These are phyloP conservation scores for Hyposoter didymator DNA, from an alignment of 2,888 invertebrate genomes.

Conservation along the genomic window DNA sequence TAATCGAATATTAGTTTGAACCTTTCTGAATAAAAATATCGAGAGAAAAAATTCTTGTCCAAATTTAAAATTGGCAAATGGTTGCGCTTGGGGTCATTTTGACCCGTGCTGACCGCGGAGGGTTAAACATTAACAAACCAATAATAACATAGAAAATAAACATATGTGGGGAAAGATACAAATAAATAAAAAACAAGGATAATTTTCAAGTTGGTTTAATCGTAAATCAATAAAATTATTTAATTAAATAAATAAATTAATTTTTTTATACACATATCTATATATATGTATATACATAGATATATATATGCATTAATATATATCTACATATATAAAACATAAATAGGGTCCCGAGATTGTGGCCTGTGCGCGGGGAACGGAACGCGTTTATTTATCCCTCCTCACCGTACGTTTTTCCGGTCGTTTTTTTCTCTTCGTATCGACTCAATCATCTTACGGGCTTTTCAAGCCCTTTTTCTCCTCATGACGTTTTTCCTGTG, in stretches of 20 bases:
- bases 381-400: constrained; percentile 72
- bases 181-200: constrained; percentile 53
- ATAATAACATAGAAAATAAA: constrained; percentile 64
- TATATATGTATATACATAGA: constrained; percentile 67
- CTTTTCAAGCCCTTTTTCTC: constrained; percentile 59
- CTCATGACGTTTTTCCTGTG: constrained; percentile 32
- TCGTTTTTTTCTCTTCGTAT: constrained; percentile 45
- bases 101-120: too few species aligned
- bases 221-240: constrained; percentile 84
- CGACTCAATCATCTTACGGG: constrained; percentile 63
- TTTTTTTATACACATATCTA: constrained; percentile 78
- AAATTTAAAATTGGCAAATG: too few species aligned
- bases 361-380: constrained; percentile 73
- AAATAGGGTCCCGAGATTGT: constrained; percentile 82
- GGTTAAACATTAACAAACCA: constrained; percentile 33
- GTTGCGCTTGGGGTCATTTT: too few species aligned
- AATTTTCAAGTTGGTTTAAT: constrained; percentile 82
- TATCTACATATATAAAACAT: constrained; percentile 81
- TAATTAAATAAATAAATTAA: constrained; percentile 84
- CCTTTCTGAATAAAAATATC: too few species aligned
- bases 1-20: too few species aligned
- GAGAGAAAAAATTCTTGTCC: too few species aligned
- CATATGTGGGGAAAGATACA: constrained; percentile 21
- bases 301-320: constrained; percentile 69
- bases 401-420: neutral